A percentile compares a stretch with the other conserved stretches of the same genome.
phyloP scores from a whole-genome alignment of 2,888 invertebrate species.

The Fragum whitleyi region DNA sequence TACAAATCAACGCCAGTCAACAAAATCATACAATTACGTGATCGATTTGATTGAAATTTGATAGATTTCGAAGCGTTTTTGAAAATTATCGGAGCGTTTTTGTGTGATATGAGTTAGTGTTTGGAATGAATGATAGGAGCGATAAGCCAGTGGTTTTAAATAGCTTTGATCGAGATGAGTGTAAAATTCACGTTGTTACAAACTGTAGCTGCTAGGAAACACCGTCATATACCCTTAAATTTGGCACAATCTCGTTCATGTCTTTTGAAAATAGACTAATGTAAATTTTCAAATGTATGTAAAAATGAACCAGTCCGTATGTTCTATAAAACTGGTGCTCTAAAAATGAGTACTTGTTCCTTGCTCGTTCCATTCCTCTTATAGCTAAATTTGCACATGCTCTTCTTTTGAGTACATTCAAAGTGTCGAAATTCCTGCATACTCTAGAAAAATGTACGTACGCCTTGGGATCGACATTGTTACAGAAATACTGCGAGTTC shows the following conservation, averaged over 20 bases:
- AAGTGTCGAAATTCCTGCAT: not conserved
- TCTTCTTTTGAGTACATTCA: not conserved
- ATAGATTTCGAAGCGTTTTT: too few species aligned
- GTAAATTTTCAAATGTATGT: not conserved
- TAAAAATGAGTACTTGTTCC: not conserved
- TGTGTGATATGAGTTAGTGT: too few species aligned
- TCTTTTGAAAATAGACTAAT: not conserved
- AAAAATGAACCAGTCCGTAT: not conserved
- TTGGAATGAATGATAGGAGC: too few species aligned
- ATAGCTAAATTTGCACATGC: not conserved
- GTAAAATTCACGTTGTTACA: too few species aligned
- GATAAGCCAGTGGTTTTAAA: too few species aligned
- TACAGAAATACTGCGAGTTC: constrained; percentile 24
- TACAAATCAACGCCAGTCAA: too few species aligned
- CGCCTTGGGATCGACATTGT: not conserved
- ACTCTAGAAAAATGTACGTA: not conserved
- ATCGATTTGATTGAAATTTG: too few species aligned
- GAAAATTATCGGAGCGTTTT: too few species aligned
- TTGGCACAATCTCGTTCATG: not conserved
- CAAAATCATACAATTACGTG: too few species aligned
- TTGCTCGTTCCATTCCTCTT: not conserved
- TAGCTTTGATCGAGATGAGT: too few species aligned
- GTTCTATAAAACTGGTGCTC: constrained; percentile 15
- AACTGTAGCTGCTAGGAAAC: too few species aligned
- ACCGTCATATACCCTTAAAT: not conserved